These are phyloP conservation scores for Asobara japonica DNA, from an alignment of 1,140 invertebrate genomes.

Conservation along the genomic window DNA sequence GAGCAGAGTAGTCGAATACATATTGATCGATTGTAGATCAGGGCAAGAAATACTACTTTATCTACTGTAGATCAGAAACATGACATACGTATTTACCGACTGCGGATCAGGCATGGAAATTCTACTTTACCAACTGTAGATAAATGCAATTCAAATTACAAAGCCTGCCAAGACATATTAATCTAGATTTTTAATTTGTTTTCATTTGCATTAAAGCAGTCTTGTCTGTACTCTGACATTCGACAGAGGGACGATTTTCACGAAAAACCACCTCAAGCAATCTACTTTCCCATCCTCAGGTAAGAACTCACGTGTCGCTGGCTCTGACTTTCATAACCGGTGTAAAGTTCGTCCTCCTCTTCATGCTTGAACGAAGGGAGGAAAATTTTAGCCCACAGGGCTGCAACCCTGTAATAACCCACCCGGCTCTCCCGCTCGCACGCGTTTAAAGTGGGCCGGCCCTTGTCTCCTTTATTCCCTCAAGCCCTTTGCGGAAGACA, in stretches of 20 bases:
- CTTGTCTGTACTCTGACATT: slow-evolving; percentile 20
- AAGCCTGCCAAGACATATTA: too few species aligned
- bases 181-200: neutral
- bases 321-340: neutral
- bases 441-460: slow-evolving; percentile 20
- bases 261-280: slow-evolving; percentile 7
- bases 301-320: slow-evolving; percentile 7
- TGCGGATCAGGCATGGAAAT: too few species aligned
- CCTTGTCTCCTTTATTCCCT: neutral
- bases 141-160: too few species aligned
- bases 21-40: too few species aligned
- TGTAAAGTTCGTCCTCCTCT: neutral
- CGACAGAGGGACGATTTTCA: neutral
- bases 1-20: too few species aligned
- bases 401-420: slow-evolving; percentile 24
- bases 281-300: neutral
- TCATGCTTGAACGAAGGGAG: neutral
- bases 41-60: too few species aligned
- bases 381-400: slow-evolving; percentile 18
- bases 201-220: neutral
- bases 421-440: neutral
- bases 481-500: neutral
- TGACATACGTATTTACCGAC: too few species aligned
- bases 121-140: too few species aligned
- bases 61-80: too few species aligned